Base-by-base conservation (phyloP, 2,797 vertebrate genomes). In the Schizopygopsis pylzovi region DNA sequence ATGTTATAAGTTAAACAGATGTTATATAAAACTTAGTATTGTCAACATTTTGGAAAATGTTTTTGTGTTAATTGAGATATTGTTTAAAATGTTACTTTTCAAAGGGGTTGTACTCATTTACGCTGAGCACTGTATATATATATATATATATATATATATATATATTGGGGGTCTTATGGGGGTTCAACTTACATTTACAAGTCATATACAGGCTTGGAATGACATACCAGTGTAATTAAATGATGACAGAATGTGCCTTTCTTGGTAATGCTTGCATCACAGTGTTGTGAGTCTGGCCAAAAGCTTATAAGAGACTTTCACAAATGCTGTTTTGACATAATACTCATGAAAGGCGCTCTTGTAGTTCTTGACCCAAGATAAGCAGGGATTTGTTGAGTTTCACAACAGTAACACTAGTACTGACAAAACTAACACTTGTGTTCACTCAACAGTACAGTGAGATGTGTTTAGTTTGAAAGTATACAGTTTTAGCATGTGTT, bases 301-400 rank as follows among this genome's bases (percentile, higher is more conserved):
- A 39, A 56, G 37, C 75, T 86, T 80, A 8, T 65, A 39, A 73
- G 56, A 73, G 43, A 73, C 56, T 81, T 85, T 63, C 84, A 63
- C 77, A 80, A 79, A 71, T 71, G 39, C 47, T 81, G 78, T 81
- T 81, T 81, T 85, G 76, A 85, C 52, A 59, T 43, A 79, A 67
- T 76, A 9, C 22, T 83, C 2, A 25, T 76, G 79, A 84, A 81
- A 61, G 86, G 6, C 61, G 59, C 37, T 67, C 54, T 76, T 82
- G 80, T 75, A 49, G 56, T 67, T 47, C 11, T 28, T 76, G 79
- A 63, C 70, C 49, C 70, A 67, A 47, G 16, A 45, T 63, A 41
- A 65, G 54, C 3, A 43, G 33, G n/a, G 43, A 67, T 67, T 41
- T 59, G 12, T 22, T 59, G 18, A 45, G 75, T 82, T 79, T 87